Percentiles rank a stretch among this genome's conserved stretches.
Evolutionary conservation across 2,797 vertebrate genomes (phyloP).

Genomic region (Sebastolobus altivelis): DNA sequence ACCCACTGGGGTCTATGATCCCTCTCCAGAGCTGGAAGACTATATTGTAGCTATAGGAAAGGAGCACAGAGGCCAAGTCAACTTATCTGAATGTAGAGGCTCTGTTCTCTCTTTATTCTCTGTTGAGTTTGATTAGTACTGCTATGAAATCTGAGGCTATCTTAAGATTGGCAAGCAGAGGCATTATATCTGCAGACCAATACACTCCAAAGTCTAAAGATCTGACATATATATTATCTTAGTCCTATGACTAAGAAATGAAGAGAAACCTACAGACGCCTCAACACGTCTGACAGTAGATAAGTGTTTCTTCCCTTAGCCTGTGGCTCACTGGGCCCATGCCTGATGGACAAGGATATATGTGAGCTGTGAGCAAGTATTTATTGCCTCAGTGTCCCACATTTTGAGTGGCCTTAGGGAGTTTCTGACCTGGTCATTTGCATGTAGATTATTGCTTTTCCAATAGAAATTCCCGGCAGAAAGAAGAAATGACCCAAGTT

Average conservation of each 20-base stretch:
- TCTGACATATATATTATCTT: conserved; percentile 8
- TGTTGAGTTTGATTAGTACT: conserved; percentile 32
- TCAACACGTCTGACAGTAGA: conserved; percentile 45
- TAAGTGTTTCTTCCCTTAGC: conserved; percentile 30
- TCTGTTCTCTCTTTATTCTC: conserved; percentile 27
- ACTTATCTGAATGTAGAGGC: conserved; percentile 30
- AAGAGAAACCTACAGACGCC: conserved; percentile 30
- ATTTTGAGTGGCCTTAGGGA: conserved; percentile 55
- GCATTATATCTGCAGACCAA: conserved; percentile 7
- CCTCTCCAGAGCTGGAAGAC: conserved; percentile 43
- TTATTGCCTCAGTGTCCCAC: conserved; percentile 65
- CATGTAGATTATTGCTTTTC: conserved; percentile 49
- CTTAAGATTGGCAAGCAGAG: conserved; percentile 2
- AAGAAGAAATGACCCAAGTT: conserved; percentile 19
- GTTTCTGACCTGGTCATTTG: conserved; percentile 68
- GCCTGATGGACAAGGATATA: conserved; percentile 57
- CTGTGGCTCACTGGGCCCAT: conserved; percentile 41
- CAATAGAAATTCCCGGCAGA: conserved; percentile 50
- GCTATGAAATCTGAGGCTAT: conserved; percentile 39
- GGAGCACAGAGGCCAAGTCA: conserved; percentile 11
- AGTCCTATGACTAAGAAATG: conserved; percentile 14
- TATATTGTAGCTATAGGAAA: conserved; percentile 53
- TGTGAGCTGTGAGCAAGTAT: conserved; percentile 68
- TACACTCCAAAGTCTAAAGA: neutral
- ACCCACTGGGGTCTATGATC: conserved; percentile 51